Conservation (phyloP, 2,797 vertebrate genomes). For the Mormyrus hasselquistii region DNA sequence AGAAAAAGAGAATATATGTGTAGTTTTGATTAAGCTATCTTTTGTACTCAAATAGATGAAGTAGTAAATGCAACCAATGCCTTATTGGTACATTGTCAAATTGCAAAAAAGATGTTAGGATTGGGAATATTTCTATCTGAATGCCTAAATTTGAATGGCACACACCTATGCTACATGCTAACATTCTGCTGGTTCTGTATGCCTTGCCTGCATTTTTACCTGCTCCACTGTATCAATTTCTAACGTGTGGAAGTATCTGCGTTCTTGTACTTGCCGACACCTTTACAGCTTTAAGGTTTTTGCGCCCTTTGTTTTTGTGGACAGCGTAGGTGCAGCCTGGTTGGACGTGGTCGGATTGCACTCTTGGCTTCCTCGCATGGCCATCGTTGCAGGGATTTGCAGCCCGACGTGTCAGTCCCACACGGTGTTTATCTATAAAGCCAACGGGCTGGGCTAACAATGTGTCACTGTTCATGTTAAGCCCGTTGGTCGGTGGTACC, state of each 20-base stretch:
- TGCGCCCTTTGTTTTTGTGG: background rate
- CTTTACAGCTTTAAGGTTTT: background rate
- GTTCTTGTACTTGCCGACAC: background rate
- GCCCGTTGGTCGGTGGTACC: background rate
- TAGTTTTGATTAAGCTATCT: constrained; percentile 23
- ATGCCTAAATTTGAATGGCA: background rate
- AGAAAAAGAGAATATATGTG: constrained; percentile 17
- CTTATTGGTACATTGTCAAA: constrained; percentile 5
- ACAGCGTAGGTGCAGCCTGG: background rate
- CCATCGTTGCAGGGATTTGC: background rate
- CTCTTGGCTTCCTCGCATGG: background rate
- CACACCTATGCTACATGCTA: background rate
- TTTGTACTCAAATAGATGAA: constrained; percentile 13
- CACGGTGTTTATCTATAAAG: background rate
- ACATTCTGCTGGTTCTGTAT: background rate
- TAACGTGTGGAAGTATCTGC: background rate
- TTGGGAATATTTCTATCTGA: background rate
- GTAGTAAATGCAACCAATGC: background rate
- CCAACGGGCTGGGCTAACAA: background rate
- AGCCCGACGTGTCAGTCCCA: background rate
- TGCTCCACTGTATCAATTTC: background rate
- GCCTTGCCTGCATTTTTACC: background rate
- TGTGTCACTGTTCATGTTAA: background rate
- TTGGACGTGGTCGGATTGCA: background rate
- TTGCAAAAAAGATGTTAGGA: background rate